Conservation (phyloP, 1,140 invertebrate genomes). For the Ceratina australensis region DNA sequence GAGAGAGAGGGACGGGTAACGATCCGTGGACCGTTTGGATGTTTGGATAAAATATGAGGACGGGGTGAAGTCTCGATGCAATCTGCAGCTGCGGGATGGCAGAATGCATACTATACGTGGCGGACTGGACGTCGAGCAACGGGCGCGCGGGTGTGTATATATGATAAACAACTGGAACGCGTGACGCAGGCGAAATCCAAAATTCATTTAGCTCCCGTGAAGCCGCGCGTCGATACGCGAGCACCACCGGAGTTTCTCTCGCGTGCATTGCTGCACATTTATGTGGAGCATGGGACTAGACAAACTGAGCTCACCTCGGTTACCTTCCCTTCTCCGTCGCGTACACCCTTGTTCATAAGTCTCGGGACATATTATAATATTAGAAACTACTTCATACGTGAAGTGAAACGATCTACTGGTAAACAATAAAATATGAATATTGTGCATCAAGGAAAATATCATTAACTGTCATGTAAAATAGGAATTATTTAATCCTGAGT, state of each 20-base stretch:
- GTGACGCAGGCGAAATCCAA: constrained; percentile 50
- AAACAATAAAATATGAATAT: too few relatives aligned
- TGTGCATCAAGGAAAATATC: too few relatives aligned
- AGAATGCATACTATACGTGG: too few relatives aligned
- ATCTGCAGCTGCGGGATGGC: constrained; percentile 9
- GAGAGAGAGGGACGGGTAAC: not conserved
- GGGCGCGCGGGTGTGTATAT: not conserved
- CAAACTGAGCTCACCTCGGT: constrained; percentile 30
- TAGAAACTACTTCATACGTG: too few relatives aligned
- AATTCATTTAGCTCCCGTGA: constrained; percentile 49
- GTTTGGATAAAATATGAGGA: constrained; percentile 50
- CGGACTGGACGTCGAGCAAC: not conserved
- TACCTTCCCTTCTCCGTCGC: not conserved
- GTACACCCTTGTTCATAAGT: too few relatives aligned
- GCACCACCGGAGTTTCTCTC: constrained; percentile 45
- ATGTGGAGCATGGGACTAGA: constrained; percentile 40
- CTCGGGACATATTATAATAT: too few relatives aligned
- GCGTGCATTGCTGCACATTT: constrained; percentile 56
- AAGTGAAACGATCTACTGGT: too few relatives aligned
- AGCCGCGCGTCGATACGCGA: constrained; percentile 32
- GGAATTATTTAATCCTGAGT: too few relatives aligned
- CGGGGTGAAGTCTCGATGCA: constrained; percentile 31
- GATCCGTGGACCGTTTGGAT: constrained; percentile 19
- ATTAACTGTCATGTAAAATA: too few relatives aligned
- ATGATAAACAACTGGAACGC: constrained; percentile 46